Evolutionary conservation across 2,113 vertebrate genomes (phyloP), one percentile per base, ranked within the genome.

Genomic region (Hypomesus transpacificus): DNA sequence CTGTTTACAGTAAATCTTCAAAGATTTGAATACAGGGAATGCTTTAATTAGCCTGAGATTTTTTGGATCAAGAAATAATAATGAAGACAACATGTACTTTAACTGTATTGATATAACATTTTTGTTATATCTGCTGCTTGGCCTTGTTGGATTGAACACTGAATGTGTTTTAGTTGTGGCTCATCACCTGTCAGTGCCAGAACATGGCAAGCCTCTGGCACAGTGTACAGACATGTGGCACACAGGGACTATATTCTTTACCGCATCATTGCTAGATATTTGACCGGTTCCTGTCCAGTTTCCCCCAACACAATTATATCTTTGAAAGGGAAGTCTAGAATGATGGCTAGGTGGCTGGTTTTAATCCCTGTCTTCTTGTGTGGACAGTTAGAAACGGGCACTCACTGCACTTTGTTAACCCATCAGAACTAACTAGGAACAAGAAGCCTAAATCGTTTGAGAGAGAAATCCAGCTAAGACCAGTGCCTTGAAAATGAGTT

Each of bases 101-200:
- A 56, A 31, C 18, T 28, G 11, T 57, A 50, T 14, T 60, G 31
- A 22, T 60, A 13, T 58, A 57, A 31, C 24, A 16, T 34, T 46
- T 46, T 46, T 46, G 17, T 51, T 21, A 58, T 68, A 58, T 21
- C n/a, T 58, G 54, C 68, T 58, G 31, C 56, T 59, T 28, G 34
- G n/a, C 63, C 20, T 46, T 17, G 17, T 65, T 50, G 31, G 18
- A 39, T 21, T 65, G n/a, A 28, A 22, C n/a, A 50, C 31, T 65
- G 51, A 53, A 53, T 68, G 22, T 61, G 59, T 26, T 17, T 66
- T 54, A 18, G 14, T 68, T 68, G 14, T 69, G 68, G n/a, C 13
- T 61, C 20, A 14, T 26, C 59, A n/a, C 59, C 24, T 11, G 39
- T 46, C 8, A 46, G 39, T 46, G 39, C 39, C 39, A 46, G 39